These are phyloP conservation scores for Halictus rubicundus DNA, from an alignment of 1,140 invertebrate species.

Conservation along the genomic window DNA sequence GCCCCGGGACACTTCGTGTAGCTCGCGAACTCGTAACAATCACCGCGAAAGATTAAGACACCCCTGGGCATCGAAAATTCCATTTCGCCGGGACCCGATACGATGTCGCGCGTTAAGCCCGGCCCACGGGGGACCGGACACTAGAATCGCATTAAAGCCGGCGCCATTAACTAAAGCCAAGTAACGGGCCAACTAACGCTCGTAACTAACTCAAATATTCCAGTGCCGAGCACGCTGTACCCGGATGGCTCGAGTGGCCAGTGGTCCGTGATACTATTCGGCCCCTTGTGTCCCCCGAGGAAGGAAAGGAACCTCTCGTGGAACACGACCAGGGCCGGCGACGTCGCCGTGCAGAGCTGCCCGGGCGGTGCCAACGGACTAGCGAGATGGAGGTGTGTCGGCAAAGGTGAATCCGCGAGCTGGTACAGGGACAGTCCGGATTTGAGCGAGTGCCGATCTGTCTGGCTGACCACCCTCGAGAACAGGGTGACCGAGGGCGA, in stretches of 20 bases:
- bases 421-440: slow-evolving; percentile 92
- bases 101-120: slow-evolving; percentile 28
- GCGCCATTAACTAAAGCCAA: slow-evolving; percentile 45
- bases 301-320: slow-evolving; percentile 90
- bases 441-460: slow-evolving; percentile 93
- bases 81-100: slow-evolving; percentile 42
- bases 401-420: slow-evolving; percentile 70
- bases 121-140: slow-evolving; percentile 38
- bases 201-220: slow-evolving; percentile 55
- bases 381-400: slow-evolving; percentile 89
- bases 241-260: slow-evolving; percentile 73
- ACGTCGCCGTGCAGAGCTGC: slow-evolving; percentile 91
- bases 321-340: slow-evolving; percentile 92
- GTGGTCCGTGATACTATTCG: no score
- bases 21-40: slow-evolving; percentile 36
- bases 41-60: slow-evolving; percentile 51
- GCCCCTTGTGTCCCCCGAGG: slow-evolving; percentile 87
- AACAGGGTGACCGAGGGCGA: slow-evolving; percentile 89
- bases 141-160: slow-evolving; percentile 57
- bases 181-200: slow-evolving; percentile 48
- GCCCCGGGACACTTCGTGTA: slow-evolving; percentile 23
- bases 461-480: slow-evolving; percentile 93
- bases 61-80: slow-evolving; percentile 51
- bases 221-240: slow-evolving; percentile 74
- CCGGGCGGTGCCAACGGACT: slow-evolving; percentile 93